These are phyloP conservation scores for Bucco capensis DNA, from an alignment of 2,113 vertebrate species.

Conservation along the genomic window DNA sequence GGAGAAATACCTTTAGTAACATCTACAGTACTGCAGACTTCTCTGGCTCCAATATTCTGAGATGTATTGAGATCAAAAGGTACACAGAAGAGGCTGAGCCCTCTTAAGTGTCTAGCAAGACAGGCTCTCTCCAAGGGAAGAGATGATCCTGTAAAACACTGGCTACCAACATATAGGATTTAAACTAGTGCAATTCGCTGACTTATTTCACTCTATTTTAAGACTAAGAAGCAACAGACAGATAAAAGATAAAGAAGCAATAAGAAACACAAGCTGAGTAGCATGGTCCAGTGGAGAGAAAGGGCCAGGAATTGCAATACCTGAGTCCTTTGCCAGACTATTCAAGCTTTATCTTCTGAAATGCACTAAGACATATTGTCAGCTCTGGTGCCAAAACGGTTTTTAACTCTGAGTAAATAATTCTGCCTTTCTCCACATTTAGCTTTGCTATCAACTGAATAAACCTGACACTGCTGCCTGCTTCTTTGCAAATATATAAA, in stretches of 20 bases:
- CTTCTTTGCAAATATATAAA: background rate
- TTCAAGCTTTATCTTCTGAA: background rate
- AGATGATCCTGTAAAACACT: background rate
- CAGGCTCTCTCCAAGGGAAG: background rate
- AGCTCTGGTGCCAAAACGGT: background rate
- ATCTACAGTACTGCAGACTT: background rate
- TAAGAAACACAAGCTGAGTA: background rate
- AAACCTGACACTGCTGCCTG: background rate
- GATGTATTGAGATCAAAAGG: background rate
- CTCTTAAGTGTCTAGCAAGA: background rate
- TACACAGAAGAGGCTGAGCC: background rate
- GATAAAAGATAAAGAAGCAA: background rate
- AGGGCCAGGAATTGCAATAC: background rate
- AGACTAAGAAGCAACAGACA: background rate
- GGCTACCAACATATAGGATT: background rate
- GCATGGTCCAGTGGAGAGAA: background rate
- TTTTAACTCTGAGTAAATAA: slow-evolving; percentile 7
- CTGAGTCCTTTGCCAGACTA: background rate
- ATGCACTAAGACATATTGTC: background rate
- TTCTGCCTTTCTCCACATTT: background rate
- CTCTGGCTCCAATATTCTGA: background rate
- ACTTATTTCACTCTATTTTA: background rate
- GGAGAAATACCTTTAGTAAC: background rate
- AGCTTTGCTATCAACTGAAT: background rate
- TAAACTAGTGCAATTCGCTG: background rate